Conservation (phyloP, 1,140 invertebrate species). For the Brachionus manjavacas region DNA sequence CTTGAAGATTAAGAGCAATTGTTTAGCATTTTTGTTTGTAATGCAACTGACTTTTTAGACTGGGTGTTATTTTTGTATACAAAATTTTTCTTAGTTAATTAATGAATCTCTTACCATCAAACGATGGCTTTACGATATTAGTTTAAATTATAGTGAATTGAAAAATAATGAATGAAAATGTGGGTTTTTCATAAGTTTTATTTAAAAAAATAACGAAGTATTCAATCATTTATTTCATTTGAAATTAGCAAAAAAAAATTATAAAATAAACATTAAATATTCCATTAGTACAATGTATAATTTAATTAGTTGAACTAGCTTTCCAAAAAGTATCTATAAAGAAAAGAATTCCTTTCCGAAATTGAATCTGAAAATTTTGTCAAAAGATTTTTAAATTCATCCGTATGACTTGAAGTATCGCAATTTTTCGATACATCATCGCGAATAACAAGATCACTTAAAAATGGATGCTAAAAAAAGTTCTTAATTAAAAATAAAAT, state of each 20-base stretch:
- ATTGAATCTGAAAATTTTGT: too few species aligned
- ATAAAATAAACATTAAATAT: neutral
- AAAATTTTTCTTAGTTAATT: neutral
- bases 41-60: neutral
- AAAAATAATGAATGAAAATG: too few species aligned
- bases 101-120: neutral
- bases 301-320: neutral
- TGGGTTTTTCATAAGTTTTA: too few species aligned
- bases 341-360: neutral
- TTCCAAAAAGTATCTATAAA: neutral
- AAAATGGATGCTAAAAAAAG: neutral
- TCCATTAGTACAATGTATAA: neutral
- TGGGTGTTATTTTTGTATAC: neutral
- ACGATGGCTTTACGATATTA: neutral
- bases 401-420: too few species aligned
- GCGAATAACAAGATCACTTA: neutral
- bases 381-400: too few species aligned
- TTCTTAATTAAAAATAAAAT: neutral
- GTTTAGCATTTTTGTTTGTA: neutral
- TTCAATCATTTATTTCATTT: too few species aligned
- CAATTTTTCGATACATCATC: neutral
- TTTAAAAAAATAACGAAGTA: too few species aligned
- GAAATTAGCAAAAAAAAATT: too few species aligned
- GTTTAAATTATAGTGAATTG: too few species aligned
- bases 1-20: slow-evolving; percentile 24